A percentile compares a stretch with the other conserved stretches of the same genome.
Conservation (phyloP, 2,113 vertebrate species). For the Grantiella picta region DNA sequence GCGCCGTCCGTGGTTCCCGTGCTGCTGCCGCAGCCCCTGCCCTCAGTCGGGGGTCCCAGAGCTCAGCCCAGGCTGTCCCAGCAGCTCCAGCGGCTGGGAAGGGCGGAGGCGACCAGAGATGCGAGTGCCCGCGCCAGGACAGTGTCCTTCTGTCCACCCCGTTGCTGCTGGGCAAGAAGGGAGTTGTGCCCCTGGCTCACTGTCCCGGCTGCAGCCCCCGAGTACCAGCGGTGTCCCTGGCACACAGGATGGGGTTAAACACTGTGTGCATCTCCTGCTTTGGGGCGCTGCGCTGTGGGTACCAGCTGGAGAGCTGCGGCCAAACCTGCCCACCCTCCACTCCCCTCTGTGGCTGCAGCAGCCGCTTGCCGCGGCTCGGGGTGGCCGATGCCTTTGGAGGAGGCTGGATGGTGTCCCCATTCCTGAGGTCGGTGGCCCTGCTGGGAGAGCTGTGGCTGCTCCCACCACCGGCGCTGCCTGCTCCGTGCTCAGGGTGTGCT, state of each 20-base stretch:
- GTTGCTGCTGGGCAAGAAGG: neutral
- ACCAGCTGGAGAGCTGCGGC: neutral
- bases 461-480: neutral
- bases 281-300: neutral
- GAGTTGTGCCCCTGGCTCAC: neutral
- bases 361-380: fast-evolving
- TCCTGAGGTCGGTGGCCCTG: fast-evolving
- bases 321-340: neutral
- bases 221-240: fast-evolving
- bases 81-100: neutral
- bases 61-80: neutral
- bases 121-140: no score
- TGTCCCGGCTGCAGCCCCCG: neutral
- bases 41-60: neutral
- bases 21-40: neutral
- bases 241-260: neutral
- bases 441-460: neutral
- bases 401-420: fast-evolving
- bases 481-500: fast-evolving
- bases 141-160: neutral
- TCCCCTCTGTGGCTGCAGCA: neutral
- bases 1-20: neutral
- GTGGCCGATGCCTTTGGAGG: neutral
- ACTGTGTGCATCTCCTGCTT: fast-evolving
- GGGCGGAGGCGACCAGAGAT: no score